A percentile compares a stretch with the other conserved stretches of the same genome.
Conservation (phyloP, 2,113 vertebrate genomes). For the Gorsachius goisagi region DNA sequence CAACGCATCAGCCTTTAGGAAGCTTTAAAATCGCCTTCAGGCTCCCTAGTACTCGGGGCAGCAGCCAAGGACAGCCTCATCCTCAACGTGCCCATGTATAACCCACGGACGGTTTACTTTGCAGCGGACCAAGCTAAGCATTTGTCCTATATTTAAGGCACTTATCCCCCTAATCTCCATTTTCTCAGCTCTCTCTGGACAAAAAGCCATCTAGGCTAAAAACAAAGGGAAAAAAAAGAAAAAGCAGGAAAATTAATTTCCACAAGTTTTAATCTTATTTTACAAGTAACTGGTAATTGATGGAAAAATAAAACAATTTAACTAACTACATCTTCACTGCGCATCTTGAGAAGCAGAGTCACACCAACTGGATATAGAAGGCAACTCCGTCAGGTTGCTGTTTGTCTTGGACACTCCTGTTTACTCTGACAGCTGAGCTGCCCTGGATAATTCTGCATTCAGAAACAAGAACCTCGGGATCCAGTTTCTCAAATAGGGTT, state of each 20-base stretch:
- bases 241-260: not conserved
- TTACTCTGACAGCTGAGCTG: not conserved
- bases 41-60: not conserved
- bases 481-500: not conserved
- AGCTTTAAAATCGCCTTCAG: not conserved
- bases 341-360: not conserved
- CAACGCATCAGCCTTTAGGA: not conserved
- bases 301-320: not conserved
- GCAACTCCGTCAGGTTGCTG: not conserved
- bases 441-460: not conserved
- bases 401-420: not conserved
- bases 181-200: not conserved
- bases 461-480: not conserved
- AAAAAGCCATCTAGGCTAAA: not conserved
- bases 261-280: not conserved
- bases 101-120: not conserved
- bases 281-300: not conserved
- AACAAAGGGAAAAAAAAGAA: not conserved
- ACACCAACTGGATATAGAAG: not conserved
- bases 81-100: fast-evolving
- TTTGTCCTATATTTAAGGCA: not conserved
- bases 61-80: not conserved
- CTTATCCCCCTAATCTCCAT: not conserved
- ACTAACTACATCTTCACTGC: not conserved
- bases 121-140: not conserved